Conservation (phyloP, 2,888 invertebrate genomes). For the Temnothorax rugatulus region DNA sequence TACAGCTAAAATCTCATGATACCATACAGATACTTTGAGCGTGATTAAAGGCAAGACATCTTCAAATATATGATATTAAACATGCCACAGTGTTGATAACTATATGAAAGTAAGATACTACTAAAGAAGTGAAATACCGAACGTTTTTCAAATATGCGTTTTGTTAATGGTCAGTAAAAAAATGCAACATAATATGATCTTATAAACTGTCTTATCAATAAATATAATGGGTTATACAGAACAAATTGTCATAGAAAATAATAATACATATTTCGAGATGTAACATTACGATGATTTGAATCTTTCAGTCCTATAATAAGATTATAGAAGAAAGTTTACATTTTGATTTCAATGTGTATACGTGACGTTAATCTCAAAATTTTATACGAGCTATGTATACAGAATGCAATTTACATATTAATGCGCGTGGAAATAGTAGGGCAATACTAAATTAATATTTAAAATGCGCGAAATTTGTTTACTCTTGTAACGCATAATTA, state of each 20-base stretch:
- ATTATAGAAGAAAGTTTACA: constrained; percentile 46
- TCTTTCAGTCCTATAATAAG: constrained; percentile 58
- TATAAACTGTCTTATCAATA: constrained; percentile 47
- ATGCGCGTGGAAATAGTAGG: constrained; percentile 51
- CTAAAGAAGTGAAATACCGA: constrained; percentile 23
- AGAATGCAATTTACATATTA: constrained; percentile 44
- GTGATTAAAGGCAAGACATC: not conserved
- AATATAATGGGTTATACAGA: constrained; percentile 56
- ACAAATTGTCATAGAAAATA: constrained; percentile 61
- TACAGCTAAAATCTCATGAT: not conserved
- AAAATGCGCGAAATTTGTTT: constrained; percentile 55
- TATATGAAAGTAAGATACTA: constrained; percentile 4
- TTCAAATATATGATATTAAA: constrained; percentile 31
- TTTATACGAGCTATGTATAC: constrained; percentile 60
- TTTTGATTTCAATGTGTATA: constrained; percentile 64
- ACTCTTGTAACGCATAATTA: constrained; percentile 61
- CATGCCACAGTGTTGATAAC: not conserved
- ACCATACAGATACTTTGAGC: not conserved
- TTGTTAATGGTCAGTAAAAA: constrained; percentile 56
- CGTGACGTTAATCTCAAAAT: constrained; percentile 50
- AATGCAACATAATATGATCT: constrained; percentile 48
- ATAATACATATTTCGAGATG: constrained; percentile 63
- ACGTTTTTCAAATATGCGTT: constrained; percentile 43
- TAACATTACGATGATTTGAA: constrained; percentile 56
- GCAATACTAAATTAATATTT: constrained; percentile 47